phyloP scores from a whole-genome alignment of 2,888 invertebrate species.

The Andricus quercusramuli region DNA sequence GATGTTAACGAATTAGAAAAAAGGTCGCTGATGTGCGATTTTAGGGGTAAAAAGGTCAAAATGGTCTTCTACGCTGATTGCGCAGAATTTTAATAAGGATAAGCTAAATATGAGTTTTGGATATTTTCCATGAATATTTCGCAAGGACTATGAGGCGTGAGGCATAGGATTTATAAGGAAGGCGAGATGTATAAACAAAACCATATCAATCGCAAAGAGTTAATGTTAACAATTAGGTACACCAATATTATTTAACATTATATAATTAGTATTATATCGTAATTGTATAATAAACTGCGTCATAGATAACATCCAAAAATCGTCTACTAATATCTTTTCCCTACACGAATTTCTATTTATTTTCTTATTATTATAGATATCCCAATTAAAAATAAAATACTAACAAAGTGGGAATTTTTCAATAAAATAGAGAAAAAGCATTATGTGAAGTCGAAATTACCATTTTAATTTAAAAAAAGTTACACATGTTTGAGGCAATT shows the following conservation, averaged over 20 bases:
- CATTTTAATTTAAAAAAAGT: no score
- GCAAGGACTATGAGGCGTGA: conserved; percentile 21
- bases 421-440: no score
- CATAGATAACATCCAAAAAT: conserved; percentile 62
- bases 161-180: conserved; percentile 51
- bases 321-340: background rate
- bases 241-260: conserved; percentile 75
- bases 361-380: background rate
- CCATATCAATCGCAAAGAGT: conserved; percentile 77
- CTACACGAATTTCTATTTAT: background rate
- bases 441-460: no score
- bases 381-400: no score
- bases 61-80: conserved; percentile 47
- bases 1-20: conserved; percentile 45
- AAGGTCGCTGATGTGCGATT: conserved; percentile 31
- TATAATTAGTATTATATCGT: conserved; percentile 76
- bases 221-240: conserved; percentile 74
- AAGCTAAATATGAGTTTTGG: conserved; percentile 23
- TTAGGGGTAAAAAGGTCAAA: conserved; percentile 32
- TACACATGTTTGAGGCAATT: no score
- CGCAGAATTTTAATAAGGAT: conserved; percentile 44
- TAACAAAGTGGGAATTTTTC: no score
- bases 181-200: conserved; percentile 75
- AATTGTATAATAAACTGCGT: conserved; percentile 78
- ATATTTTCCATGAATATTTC: conserved; percentile 30